Base-by-base conservation (phyloP, 1,140 invertebrate genomes). In the Psilanteris sp. region DNA sequence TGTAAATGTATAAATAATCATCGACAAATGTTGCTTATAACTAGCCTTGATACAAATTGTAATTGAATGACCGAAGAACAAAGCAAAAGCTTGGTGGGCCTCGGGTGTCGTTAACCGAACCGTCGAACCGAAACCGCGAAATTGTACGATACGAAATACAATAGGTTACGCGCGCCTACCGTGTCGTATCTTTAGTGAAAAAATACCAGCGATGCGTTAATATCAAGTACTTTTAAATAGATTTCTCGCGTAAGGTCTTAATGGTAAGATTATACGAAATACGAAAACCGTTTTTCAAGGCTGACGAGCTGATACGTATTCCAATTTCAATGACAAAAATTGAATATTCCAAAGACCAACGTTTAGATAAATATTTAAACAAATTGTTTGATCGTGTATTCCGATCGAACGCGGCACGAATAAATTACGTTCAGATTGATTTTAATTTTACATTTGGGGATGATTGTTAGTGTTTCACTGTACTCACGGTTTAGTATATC, bases 11-110 rank as follows among this genome's bases (percentile, higher is more conserved):
- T 24, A 67, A 75, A 67, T 67, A 67, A 75, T 62, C 34, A 54
- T 62, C 72, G 55, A 68, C 64, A 62, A 75, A 75, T 62, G 72
- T 75, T 68, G 55, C 61, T 68, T 75, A 75, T 67, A 62, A 59
- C 55, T 48, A 64, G 73, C 43, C 64, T 66, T 70, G 50, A 62
- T 76, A 64, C 73, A 64, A 70, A 70, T 76, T 64, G 54, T 64
- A 76, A 76, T 76, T 76, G 73, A 76, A 70, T 57, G 29, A 16
- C 46, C 44, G 34, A 66, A 66, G 55, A 76, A 76, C 72, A 76
- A 76, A 76, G 64, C 55, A 20, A 32, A 62, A 66, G 67, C 37
- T 31, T 36, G 55, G 36, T 54, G 62, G 62, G 72, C 32, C 32
- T 57, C 32, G 52, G 50, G 50, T 55, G 32, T 55, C 54, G 68